A percentile compares a stretch with the other conserved stretches of the same genome.
phyloP scores from a whole-genome alignment of 2,888 invertebrate species.

The Ophonus ardosiacus region DNA sequence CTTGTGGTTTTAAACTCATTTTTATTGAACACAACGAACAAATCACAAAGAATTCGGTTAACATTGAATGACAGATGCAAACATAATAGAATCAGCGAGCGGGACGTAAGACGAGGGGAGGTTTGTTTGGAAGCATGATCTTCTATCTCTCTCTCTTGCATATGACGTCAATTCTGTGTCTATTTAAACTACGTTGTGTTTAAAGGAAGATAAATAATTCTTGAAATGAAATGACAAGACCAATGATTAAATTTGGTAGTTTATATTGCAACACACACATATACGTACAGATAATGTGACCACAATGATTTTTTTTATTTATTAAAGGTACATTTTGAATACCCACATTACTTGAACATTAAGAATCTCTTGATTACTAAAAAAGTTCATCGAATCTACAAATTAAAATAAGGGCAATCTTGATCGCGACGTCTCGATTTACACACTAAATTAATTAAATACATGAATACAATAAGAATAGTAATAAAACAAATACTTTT shows the following conservation, averaged over 20 bases:
- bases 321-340: conserved; percentile 30
- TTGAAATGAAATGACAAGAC: conserved; percentile 19
- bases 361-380: conserved; percentile 49
- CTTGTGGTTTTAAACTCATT: too few species aligned
- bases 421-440: conserved; percentile 26
- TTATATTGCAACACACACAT: conserved; percentile 63
- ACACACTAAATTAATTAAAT: conserved; percentile 59
- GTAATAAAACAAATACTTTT: conserved; percentile 60
- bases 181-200: conserved; percentile 48
- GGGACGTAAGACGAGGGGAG: too few species aligned
- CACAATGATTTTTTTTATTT: conserved; percentile 49
- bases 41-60: too few species aligned
- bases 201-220: conserved; percentile 20
- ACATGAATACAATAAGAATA: conserved; percentile 54
- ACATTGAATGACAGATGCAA: too few species aligned
- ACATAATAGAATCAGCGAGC: too few species aligned
- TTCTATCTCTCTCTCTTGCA: too few species aligned
- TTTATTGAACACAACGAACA: too few species aligned
- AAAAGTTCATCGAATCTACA: conserved; percentile 32
- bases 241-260: conserved; percentile 52
- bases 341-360: conserved; percentile 56
- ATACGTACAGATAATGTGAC: conserved; percentile 56
- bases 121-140: too few species aligned
- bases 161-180: too few species aligned
- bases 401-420: conserved; percentile 39